Evolutionary conservation across 2,113 vertebrate genomes (phyloP).

Genomic region (Ceyx cyanopectus): DNA sequence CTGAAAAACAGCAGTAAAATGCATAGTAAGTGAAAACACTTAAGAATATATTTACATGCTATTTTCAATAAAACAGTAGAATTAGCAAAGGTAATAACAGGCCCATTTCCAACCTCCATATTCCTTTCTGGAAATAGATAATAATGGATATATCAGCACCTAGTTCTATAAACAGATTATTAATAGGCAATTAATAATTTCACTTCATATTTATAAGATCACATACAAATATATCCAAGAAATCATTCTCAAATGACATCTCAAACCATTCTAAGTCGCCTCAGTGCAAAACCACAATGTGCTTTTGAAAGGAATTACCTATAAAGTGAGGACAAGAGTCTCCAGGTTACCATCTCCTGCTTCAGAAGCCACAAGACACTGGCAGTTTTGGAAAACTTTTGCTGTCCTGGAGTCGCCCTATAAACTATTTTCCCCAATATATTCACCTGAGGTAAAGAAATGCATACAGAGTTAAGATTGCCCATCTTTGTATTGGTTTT

Average conservation of each 20-base stretch:
- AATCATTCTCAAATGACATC: background rate
- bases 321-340: slow-evolving; percentile 91
- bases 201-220: background rate
- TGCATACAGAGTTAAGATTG: background rate
- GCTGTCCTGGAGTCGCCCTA: slow-evolving; percentile 88
- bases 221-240: background rate
- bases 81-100: background rate
- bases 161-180: background rate
- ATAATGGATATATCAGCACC: background rate
- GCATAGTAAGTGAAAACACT: background rate
- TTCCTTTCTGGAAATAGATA: background rate
- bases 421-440: slow-evolving; percentile 90
- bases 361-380: slow-evolving; percentile 95
- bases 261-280: background rate
- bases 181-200: background rate
- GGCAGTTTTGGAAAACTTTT: slow-evolving; percentile 92
- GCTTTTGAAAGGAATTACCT: slow-evolving; percentile 78
- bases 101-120: background rate
- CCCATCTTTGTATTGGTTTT: background rate
- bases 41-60: background rate
- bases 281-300: background rate
- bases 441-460: slow-evolving; percentile 80
- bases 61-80: background rate
- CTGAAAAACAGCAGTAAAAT: background rate
- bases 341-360: slow-evolving; percentile 95